These are phyloP conservation scores for Calameuta filiformis DNA, from an alignment of 2,888 invertebrate species.

Conservation along the genomic window DNA sequence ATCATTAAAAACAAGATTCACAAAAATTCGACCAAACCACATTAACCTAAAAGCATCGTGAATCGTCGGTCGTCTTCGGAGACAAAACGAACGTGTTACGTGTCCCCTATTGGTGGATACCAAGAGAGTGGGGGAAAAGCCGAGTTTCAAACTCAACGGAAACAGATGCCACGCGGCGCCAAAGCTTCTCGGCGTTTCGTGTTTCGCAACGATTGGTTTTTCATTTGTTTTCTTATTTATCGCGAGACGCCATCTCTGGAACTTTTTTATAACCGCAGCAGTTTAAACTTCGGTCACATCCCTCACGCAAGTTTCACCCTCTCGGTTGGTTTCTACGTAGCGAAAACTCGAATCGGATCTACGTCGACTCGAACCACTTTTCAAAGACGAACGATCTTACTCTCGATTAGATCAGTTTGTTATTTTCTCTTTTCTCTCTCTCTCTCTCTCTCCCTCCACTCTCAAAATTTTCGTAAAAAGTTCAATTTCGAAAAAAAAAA, in stretches of 20 bases:
- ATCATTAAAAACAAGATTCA: too few relatives aligned
- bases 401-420: neutral
- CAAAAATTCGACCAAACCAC: too few relatives aligned
- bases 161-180: conserved; percentile 20
- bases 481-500: too few relatives aligned
- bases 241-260: conserved; percentile 11
- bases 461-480: too few relatives aligned
- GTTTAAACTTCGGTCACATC: conserved; percentile 22
- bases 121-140: too few relatives aligned
- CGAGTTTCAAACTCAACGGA: conserved; percentile 5
- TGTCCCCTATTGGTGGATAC: too few relatives aligned
- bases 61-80: too few relatives aligned
- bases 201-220: conserved; percentile 19
- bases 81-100: too few relatives aligned
- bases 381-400: neutral
- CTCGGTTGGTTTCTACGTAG: neutral
- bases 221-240: conserved; percentile 25
- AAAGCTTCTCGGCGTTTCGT: neutral
- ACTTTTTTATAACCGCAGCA: conserved; percentile 22
- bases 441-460: too few relatives aligned
- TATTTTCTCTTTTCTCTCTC: neutral
- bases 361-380: neutral
- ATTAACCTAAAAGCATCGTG: too few relatives aligned
- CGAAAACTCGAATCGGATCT: neutral
- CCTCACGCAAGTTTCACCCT: conserved; percentile 17